phyloP scores from a whole-genome alignment of 2,888 invertebrate genomes.

The Rosalia funebris region DNA sequence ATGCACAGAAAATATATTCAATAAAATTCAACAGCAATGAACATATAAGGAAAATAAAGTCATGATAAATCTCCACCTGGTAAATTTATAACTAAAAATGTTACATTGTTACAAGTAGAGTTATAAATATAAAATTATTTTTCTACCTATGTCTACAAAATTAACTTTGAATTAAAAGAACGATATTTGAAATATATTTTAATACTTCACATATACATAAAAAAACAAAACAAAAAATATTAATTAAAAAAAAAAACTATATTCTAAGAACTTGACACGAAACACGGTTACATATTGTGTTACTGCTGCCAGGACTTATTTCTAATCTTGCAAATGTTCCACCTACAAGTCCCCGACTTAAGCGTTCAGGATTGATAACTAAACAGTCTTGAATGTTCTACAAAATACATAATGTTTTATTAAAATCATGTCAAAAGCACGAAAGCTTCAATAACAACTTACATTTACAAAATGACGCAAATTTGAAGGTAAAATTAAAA shows the following conservation, averaged over 20 bases:
- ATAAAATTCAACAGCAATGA: too few relatives aligned
- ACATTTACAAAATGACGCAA: constrained; percentile 85
- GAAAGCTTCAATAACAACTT: constrained; percentile 25
- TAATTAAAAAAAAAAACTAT: constrained; percentile 27
- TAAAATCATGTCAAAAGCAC: not conserved
- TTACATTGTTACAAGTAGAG: too few relatives aligned
- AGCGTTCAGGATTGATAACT: constrained; percentile 86
- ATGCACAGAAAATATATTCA: too few relatives aligned
- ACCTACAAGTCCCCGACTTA: constrained; percentile 78
- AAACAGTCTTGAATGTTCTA: constrained; percentile 82
- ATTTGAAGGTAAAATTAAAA: constrained; percentile 86
- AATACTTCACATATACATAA: too few relatives aligned
- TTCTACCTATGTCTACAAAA: too few relatives aligned
- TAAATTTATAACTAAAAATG: too few relatives aligned
- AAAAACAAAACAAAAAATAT: not conserved
- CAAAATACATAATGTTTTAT: constrained; percentile 49
- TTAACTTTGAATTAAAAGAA: too few relatives aligned
- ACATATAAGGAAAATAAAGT: too few relatives aligned
- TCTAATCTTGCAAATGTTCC: constrained; percentile 81
- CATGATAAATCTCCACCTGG: too few relatives aligned
- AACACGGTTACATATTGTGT: constrained; percentile 41
- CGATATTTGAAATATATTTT: too few relatives aligned
- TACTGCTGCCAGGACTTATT: constrained; percentile 57
- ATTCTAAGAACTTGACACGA: constrained; percentile 46
- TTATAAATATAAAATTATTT: too few relatives aligned